These are phyloP conservation scores for Anthopleura sola DNA, from an alignment of 64 coral and sea anemone genomes.

Conservation along the genomic window DNA sequence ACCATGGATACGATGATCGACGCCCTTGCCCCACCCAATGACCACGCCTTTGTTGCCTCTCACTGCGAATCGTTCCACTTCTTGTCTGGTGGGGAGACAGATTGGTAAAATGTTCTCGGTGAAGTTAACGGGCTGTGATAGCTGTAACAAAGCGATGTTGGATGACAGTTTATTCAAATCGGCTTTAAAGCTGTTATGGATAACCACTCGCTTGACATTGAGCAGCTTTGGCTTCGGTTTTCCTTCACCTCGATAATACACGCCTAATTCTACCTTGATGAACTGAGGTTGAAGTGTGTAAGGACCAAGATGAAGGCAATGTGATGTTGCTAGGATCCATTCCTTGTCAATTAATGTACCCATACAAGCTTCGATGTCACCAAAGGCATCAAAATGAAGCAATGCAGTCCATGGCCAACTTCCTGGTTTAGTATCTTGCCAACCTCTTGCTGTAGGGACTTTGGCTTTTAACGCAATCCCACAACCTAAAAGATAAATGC, in stretches of 20 bases:
- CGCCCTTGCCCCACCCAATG: slow-evolving; percentile 69
- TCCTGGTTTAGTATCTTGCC: slow-evolving; percentile 38
- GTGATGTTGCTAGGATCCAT: slow-evolving; percentile 75
- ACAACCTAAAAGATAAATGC: slow-evolving; percentile 49
- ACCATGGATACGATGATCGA: slow-evolving; percentile 37
- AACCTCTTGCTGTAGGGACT: slow-evolving; percentile 26
- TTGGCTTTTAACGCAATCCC: slow-evolving; percentile 54
- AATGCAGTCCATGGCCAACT: slow-evolving; percentile 82
- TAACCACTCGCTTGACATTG: slow-evolving; percentile 44
- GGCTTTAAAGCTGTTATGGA: slow-evolving; percentile 67
- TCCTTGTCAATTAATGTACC: slow-evolving; percentile 81
- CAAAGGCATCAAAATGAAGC: slow-evolving; percentile 61
- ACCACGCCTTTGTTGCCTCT: slow-evolving; percentile 48
- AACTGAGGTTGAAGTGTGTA: slow-evolving; percentile 19
- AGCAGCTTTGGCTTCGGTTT: slow-evolving; percentile 30
- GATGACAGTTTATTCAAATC: slow-evolving; percentile 45
- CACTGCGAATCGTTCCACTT: slow-evolving; percentile 28
- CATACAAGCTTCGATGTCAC: slow-evolving; percentile 88
- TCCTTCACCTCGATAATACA: slow-evolving; percentile 29
- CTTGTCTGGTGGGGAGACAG: slow-evolving; percentile 65
- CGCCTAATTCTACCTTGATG: slow-evolving; percentile 75
- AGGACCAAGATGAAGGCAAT: slow-evolving; percentile 50
- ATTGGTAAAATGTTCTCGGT: slow-evolving; percentile 65
- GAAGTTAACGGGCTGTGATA: slow-evolving; percentile 55
- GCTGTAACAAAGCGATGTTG: slow-evolving; percentile 77